Percentiles rank a stretch among this genome's conserved stretches.
Evolutionary conservation across 2,797 vertebrate species (phyloP).

Genomic region (Tiaroga cobitis): DNA sequence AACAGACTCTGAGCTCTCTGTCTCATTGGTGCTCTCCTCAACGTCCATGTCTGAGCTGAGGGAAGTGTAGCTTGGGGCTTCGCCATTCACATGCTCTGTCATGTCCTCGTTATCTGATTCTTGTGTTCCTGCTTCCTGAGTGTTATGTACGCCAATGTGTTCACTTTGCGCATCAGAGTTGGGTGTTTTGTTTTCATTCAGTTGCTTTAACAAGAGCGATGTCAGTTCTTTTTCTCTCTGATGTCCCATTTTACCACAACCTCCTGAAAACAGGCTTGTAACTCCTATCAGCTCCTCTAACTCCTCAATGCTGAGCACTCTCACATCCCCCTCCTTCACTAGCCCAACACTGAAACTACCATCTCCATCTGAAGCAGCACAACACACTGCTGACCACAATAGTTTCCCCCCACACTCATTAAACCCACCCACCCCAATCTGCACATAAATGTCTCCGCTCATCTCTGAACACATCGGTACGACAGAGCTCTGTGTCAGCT

Average conservation of each 20-base stretch:
- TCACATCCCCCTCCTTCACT: constrained; percentile 66
- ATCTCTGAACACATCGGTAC: constrained; percentile 67
- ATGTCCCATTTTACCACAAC: constrained; percentile 65
- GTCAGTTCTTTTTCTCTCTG: constrained; percentile 35
- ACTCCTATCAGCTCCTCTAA: constrained; percentile 73
- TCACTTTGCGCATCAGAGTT: constrained; percentile 34
- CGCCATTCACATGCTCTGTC: constrained; percentile 12
- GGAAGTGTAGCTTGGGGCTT: constrained; percentile 21
- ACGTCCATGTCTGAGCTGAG: constrained; percentile 33
- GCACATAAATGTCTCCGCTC: constrained; percentile 74
- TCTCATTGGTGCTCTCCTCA: constrained; percentile 47
- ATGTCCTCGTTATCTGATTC: constrained; percentile 27
- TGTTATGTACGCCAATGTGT: background rate
- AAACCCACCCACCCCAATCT: constrained; percentile 67
- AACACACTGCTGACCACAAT: constrained; percentile 64
- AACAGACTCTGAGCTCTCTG: constrained; percentile 57
- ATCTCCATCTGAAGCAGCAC: constrained; percentile 55
- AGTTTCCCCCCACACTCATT: constrained; percentile 46
- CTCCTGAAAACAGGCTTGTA: constrained; percentile 72
- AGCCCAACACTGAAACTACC: constrained; percentile 72
- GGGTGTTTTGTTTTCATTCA: constrained; percentile 26
- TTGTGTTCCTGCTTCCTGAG: background rate
- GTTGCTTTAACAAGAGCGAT: constrained; percentile 37
- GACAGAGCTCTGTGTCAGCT: constrained; percentile 66
- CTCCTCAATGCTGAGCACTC: constrained; percentile 70